These are phyloP conservation scores for Drosophila lutescens DNA, from an alignment of 2,888 invertebrate species.

Conservation along the genomic window DNA sequence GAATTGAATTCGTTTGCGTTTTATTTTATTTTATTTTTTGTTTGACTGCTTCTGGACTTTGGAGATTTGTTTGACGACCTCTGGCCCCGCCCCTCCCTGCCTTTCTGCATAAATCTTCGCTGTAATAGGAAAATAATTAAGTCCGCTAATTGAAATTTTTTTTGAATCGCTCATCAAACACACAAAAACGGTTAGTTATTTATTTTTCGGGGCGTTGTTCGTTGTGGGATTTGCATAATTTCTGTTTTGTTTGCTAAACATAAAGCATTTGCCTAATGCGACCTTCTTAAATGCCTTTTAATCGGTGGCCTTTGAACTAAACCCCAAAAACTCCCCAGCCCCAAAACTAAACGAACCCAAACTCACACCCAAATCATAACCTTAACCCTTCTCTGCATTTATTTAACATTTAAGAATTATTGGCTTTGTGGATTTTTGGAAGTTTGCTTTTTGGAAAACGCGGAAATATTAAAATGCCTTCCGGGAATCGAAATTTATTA, in stretches of 20 bases:
- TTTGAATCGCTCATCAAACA: slow-evolving; percentile 17
- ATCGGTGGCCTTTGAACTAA: slow-evolving; percentile 21
- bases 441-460: background rate
- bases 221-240: slow-evolving; percentile 45
- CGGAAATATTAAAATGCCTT: slow-evolving; percentile 12
- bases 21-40: background rate
- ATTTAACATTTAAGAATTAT: background rate
- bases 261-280: slow-evolving; percentile 13
- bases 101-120: slow-evolving; percentile 30
- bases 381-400: slow-evolving; percentile 10
- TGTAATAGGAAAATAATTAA: slow-evolving; percentile 48
- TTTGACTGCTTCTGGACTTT: slow-evolving; percentile 20
- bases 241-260: slow-evolving; percentile 25
- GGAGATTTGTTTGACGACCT: slow-evolving; percentile 41
- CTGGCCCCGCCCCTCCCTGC: slow-evolving; percentile 3
- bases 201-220: slow-evolving; percentile 25
- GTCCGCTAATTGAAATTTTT: slow-evolving; percentile 48
- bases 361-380: slow-evolving; percentile 8
- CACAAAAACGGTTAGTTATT: slow-evolving; percentile 5
- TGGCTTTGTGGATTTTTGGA: background rate
- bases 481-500: slow-evolving; percentile 1
- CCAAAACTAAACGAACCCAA: slow-evolving; percentile 1
- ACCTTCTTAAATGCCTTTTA: slow-evolving; percentile 44
- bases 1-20: slow-evolving; percentile 17
- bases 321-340: background rate